Evolutionary conservation across 2,113 vertebrate species (phyloP), one percentile per base, ranked within the genome.

Genomic region (Uropsilus gracilis): DNA sequence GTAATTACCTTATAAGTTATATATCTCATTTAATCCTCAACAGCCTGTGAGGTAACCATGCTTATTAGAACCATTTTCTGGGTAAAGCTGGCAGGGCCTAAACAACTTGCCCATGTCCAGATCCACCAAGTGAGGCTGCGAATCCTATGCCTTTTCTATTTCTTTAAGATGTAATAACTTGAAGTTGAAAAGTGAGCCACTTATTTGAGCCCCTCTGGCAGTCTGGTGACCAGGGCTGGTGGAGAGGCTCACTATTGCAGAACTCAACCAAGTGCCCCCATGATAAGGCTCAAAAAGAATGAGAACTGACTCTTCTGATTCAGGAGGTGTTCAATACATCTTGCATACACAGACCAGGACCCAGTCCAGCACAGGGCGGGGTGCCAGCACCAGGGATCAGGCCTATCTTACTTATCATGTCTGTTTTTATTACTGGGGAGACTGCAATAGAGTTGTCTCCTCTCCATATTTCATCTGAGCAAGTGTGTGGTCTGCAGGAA

Each of bases 401-500:
- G 16, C 55, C 87, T 3, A 24, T 30, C 44, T 71, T 30, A 37
- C 48, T 78, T 89, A 64, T 77, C 55, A 13, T 44, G 85, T 86
- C 87, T 95, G 71, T 80, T 94, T 96, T 96, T 81, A 75, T 92
- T 88, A 42, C 91, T 42, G 11, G 5, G 42, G 80, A 76, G 50
- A 90, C 34, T n/a, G 9, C 5, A 8, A 14, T 32, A 26, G 28
- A 4, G 30, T 63, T 78, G 81, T 55, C 64, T 32, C 42, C 72
- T 84, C 28, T 83, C 81, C 63, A 1, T 83, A 77, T 39, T 91
- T 94, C 63, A 96, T 85, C 68, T 55, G 30, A 22, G 73, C 9
- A 2, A 90, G 50, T 86, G 97, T 92, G 94, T 95, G 86, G 89
- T 95, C 91, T 94, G n/a, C 53, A 78, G 44, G 8, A 61, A 89